These are phyloP conservation scores for Campoplex capitator DNA, from an alignment of 2,888 invertebrate species.

Conservation along the genomic window DNA sequence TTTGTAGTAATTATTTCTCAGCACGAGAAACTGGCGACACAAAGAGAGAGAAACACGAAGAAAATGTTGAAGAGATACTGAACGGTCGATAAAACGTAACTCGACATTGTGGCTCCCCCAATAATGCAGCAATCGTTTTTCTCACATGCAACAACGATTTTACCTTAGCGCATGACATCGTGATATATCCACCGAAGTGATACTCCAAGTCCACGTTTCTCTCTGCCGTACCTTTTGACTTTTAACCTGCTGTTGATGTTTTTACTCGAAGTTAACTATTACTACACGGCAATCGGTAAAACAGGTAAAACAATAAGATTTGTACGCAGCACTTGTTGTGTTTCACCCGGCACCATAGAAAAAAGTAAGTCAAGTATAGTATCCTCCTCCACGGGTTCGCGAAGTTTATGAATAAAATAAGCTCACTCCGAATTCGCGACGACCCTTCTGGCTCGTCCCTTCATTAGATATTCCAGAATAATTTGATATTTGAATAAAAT, in stretches of 20 bases:
- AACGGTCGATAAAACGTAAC: slow-evolving; percentile 57
- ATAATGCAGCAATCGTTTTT: slow-evolving; percentile 65
- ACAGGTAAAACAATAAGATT: slow-evolving; percentile 28
- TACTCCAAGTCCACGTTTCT: slow-evolving; percentile 11
- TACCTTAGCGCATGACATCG: slow-evolving; percentile 39
- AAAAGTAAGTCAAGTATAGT: slow-evolving; percentile 9
- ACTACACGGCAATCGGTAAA: slow-evolving; percentile 63
- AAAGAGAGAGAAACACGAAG: neutral
- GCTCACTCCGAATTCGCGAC: slow-evolving; percentile 6
- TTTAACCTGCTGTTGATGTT: slow-evolving; percentile 62
- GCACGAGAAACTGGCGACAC: neutral
- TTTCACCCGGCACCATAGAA: neutral
- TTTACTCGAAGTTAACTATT: slow-evolving; percentile 28
- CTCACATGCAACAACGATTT: neutral
- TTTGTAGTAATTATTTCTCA: neutral
- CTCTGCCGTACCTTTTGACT: slow-evolving; percentile 57
- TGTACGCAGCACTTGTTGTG: slow-evolving; percentile 42
- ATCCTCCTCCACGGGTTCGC: neutral
- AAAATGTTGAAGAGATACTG: neutral
- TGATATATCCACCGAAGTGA: slow-evolving; percentile 17
- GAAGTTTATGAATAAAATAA: slow-evolving; percentile 26
- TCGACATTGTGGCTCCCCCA: slow-evolving; percentile 59
- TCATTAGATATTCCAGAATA: neutral
- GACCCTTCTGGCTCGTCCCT: neutral
- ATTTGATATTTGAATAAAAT: neutral